phyloP scores from a whole-genome alignment of 2,113 vertebrate species.

The Junco hyemalis region DNA sequence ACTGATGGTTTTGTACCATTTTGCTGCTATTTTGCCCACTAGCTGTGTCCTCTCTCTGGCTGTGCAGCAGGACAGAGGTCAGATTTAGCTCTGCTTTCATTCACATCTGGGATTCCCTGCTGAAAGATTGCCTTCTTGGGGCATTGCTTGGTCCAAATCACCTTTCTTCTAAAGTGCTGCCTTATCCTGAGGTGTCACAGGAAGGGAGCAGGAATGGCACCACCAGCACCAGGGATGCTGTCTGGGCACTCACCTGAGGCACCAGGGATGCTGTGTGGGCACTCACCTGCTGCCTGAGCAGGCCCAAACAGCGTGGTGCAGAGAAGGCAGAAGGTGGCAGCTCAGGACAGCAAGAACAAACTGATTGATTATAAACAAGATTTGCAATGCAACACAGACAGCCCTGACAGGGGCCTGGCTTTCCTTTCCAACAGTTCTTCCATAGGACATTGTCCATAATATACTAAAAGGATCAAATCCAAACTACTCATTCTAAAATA shows the following conservation, averaged over 20 bases:
- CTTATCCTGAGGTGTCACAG: neutral
- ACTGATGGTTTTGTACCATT: neutral
- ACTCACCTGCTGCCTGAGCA: neutral
- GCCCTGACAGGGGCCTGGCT: neutral
- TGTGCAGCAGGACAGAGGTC: neutral
- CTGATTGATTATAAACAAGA: neutral
- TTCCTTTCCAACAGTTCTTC: neutral
- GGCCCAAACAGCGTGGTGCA: neutral
- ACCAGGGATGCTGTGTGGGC: fast-evolving
- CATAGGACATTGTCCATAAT: neutral
- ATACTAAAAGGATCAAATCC: neutral
- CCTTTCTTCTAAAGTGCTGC: neutral
- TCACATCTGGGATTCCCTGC: neutral
- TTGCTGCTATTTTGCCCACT: neutral
- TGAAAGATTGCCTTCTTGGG: neutral
- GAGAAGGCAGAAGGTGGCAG: neutral
- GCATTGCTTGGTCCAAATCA: neutral
- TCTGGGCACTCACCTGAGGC: neutral
- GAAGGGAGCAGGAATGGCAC: neutral
- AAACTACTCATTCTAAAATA: neutral
- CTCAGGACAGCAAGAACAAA: neutral
- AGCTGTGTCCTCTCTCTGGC: neutral
- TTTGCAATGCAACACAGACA: neutral
- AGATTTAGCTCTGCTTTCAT: neutral
- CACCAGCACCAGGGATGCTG: neutral